phyloP scores from a whole-genome alignment of 1,140 invertebrate species.

The Andricus grossulariae region DNA sequence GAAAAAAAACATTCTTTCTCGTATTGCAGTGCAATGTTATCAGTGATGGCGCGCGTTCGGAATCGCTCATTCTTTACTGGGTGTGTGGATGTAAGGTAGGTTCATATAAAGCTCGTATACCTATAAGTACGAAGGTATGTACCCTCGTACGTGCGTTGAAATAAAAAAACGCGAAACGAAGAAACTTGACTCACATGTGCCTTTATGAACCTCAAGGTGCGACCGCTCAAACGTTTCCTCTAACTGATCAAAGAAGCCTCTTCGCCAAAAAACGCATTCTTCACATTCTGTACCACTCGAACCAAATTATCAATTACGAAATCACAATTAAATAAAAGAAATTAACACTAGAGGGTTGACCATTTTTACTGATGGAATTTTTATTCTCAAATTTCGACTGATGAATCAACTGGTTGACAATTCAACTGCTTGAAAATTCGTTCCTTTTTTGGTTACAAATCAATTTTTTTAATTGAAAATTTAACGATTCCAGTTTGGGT shows the following conservation, averaged over 20 bases:
- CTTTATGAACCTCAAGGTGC: neutral
- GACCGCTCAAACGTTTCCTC: slow-evolving; percentile 5
- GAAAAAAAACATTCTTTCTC: neutral
- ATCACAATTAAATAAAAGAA: too few species aligned
- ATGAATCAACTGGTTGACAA: too few species aligned
- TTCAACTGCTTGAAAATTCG: too few species aligned
- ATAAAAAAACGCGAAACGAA: slow-evolving; percentile 31
- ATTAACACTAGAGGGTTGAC: too few species aligned
- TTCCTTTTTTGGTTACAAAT: too few species aligned
- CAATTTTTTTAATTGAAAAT: too few species aligned
- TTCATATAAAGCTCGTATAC: slow-evolving; percentile 31
- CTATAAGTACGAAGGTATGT: slow-evolving; percentile 35
- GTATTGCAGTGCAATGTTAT: slow-evolving; percentile 29
- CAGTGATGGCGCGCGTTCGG: slow-evolving; percentile 43
- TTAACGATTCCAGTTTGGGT: too few species aligned
- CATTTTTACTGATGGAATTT: too few species aligned
- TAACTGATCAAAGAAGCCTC: neutral
- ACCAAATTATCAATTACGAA: neutral
- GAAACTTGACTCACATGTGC: neutral
- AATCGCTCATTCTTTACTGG: slow-evolving; percentile 49
- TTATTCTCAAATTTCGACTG: too few species aligned
- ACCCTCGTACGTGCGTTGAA: slow-evolving; percentile 38
- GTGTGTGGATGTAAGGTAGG: slow-evolving; percentile 27
- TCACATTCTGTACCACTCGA: neutral
- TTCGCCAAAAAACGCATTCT: neutral